Percentiles rank a stretch among this genome's conserved stretches.
Evolutionary conservation across 2,888 invertebrate genomes (phyloP).

Genomic region (Rhynchonema sp.): DNA sequence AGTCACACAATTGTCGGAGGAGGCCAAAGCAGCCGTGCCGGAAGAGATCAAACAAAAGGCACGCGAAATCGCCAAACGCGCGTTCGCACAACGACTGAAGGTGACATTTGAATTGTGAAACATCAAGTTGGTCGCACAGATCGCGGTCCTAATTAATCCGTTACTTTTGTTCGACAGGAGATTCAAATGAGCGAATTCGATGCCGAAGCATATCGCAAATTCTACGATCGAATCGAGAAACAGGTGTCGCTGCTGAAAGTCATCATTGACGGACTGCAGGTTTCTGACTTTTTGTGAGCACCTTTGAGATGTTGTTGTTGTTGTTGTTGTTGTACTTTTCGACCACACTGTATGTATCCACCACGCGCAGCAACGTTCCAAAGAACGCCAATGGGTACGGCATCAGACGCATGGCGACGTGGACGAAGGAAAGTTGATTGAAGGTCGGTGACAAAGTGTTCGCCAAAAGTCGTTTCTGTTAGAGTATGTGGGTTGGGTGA

Average conservation of each 20-base stretch:
- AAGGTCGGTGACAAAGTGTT: conserved; percentile 38
- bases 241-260: conserved; percentile 69
- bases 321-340: background rate
- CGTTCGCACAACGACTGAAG: conserved; percentile 21
- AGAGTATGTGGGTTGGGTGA: no score
- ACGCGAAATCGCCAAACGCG: conserved; percentile 66
- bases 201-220: conserved; percentile 62
- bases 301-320: background rate
- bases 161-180: conserved; percentile 37
- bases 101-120: conserved; percentile 10
- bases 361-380: background rate
- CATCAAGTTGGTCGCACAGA: background rate
- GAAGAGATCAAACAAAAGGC: conserved; percentile 64
- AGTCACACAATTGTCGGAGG: conserved; percentile 69
- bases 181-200: conserved; percentile 88
- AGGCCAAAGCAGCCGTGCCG: conserved; percentile 70
- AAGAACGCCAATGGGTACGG: conserved; percentile 56
- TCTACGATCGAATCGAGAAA: conserved; percentile 43
- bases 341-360: background rate
- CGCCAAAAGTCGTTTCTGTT: no score
- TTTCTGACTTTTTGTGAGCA: conserved; percentile 10
- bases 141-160: no score
- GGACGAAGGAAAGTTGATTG: conserved; percentile 81
- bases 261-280: conserved; percentile 59
- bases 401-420: conserved; percentile 86